Base-by-base conservation (phyloP, 2,797 vertebrate genomes). In the Lemur catta region DNA sequence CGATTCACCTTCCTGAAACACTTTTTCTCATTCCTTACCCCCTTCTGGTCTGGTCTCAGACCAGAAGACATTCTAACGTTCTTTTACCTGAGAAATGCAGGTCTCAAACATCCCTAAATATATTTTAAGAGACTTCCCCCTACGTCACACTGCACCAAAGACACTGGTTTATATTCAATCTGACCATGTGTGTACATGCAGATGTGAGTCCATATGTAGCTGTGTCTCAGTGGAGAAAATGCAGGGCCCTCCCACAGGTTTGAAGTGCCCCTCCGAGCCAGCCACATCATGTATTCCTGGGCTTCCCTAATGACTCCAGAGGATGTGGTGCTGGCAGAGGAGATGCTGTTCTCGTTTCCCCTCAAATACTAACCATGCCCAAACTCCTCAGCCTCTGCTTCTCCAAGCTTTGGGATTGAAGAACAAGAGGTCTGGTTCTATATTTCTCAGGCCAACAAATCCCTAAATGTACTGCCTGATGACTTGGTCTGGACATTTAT, bases 21-120 rank as follows among this genome's bases (percentile, higher is more conserved):
- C 7, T 65, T 93, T 87, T 86, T 46, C 30, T 93, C 52, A 84
- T 93, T 88, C 22, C 30, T 88, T 95, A 95, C 41, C 28, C 50
- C 35, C 43, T 38, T 38, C 38, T 38, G 38, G 38, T 38, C 7
- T 50, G 63, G 81, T 74, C 59, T 89, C 69, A 50, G 50, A 72
- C 14, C 28, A 82, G 33, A 52, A 93, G 82, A 86, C 38, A 93
- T 86, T 82, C 28, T 78, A 55, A 72, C 6, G 48, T 50, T 94
- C 5, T 92, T 91, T 94, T 78, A 43, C 20, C 20, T 84, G 69
- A 95, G 46, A 95, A 88, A 76, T 59, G 8, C 4, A 87, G 52
- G 50, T 84, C 35, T 93, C 71, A 89, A 94, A 85, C 43, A 91
- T 38, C 18, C 48, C 65, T 75, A 84, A 48, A 6, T 89, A 65